These are phyloP conservation scores for Orgyia antiqua DNA, from an alignment of 2,888 invertebrate species.

Conservation along the genomic window DNA sequence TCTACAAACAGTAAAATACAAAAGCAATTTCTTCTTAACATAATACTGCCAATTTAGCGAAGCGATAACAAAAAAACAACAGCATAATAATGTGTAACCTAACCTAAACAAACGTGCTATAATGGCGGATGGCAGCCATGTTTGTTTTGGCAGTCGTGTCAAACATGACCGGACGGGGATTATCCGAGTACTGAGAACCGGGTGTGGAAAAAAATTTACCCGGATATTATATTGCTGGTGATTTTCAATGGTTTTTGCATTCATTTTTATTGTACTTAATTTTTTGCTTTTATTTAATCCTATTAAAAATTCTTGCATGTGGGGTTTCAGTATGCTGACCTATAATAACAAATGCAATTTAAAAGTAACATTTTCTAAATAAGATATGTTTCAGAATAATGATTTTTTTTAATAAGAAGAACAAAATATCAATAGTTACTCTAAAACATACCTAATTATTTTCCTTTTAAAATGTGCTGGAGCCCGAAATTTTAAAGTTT, in stretches of 20 bases:
- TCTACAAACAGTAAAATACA: slow-evolving; percentile 6
- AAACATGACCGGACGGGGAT: slow-evolving; percentile 56
- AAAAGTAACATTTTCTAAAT: no score
- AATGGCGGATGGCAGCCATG: slow-evolving; percentile 48
- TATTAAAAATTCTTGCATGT: no score
- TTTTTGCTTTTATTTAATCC: no score
- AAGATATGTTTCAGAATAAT: no score
- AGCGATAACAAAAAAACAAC: slow-evolving; percentile 39
- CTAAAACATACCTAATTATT: no score
- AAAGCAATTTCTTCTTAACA: slow-evolving; percentile 18
- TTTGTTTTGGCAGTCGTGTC: slow-evolving; percentile 60
- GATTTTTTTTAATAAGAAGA: no score
- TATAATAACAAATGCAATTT: no score
- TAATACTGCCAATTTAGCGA: slow-evolving; percentile 27
- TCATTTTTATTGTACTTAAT: slow-evolving; percentile 19
- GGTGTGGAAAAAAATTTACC: slow-evolving; percentile 30
- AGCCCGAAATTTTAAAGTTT: no score
- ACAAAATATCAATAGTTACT: no score
- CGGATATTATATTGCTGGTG: slow-evolving; percentile 20
- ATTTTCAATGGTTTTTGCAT: slow-evolving; percentile 25
- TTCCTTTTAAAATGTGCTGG: no score
- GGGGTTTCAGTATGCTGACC: no score
- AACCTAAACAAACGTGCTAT: slow-evolving; percentile 62
- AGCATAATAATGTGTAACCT: slow-evolving; percentile 58
- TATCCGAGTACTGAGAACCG: slow-evolving; percentile 39